A percentile compares a stretch with the other conserved stretches of the same genome.
Conservation (phyloP, 2,888 invertebrate species). For the Drosophila sordidula region DNA sequence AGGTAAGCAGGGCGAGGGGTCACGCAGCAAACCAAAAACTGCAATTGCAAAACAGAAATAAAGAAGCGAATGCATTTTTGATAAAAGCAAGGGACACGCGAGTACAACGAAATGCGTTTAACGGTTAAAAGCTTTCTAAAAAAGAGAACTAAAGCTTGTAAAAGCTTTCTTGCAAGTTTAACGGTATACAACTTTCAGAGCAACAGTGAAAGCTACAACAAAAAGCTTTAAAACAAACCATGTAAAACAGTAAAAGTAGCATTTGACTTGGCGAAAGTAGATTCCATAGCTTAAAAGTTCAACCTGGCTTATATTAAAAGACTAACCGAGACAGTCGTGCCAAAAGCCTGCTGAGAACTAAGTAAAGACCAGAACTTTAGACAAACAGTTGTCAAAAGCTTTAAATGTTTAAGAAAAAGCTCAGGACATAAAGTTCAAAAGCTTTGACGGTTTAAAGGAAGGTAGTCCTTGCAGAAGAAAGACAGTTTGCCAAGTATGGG, state of each 20-base stretch:
- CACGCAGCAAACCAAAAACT: conserved; percentile 9
- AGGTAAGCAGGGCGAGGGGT: no score
- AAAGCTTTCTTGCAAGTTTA: no score
- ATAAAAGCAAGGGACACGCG: conserved; percentile 8
- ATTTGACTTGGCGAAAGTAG: neutral
- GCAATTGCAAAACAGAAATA: conserved; percentile 5
- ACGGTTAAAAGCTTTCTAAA: neutral
- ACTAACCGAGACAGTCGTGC: neutral
- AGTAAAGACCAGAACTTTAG: neutral
- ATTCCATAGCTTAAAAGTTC: neutral
- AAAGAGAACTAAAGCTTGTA: no score
- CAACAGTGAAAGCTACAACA: neutral
- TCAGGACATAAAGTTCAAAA: neutral
- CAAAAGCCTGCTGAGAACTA: neutral
- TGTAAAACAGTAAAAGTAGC: neutral
- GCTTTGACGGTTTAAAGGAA: neutral
- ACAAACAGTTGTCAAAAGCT: neutral
- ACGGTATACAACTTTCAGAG: neutral
- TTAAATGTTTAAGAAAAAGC: no score
- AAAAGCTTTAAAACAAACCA: neutral
- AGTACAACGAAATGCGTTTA: neutral
- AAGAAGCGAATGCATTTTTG: conserved; percentile 37
- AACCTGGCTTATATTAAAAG: no score
- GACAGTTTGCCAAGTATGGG: no score
- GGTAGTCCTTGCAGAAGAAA: no score